Base-by-base conservation (phyloP, 2,888 invertebrate genomes). In the Macaria notata region DNA sequence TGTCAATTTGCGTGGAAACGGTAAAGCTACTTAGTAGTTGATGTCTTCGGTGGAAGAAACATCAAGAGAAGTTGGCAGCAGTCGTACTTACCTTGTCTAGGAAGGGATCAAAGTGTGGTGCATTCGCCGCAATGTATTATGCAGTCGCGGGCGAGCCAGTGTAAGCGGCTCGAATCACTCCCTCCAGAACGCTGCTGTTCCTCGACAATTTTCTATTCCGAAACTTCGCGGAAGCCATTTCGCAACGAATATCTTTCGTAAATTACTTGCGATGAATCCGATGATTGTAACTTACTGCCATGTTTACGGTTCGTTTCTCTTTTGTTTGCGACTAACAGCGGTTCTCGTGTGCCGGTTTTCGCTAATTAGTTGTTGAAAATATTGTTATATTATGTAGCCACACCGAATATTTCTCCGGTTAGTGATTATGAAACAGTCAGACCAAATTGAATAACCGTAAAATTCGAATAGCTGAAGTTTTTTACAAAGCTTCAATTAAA, bases 121-220 rank as follows among this genome's bases (percentile, higher is more conserved):
- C 91, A 90, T 88, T 88, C 88, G 75, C 83, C 77, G 84, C 84
- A 81, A 90, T 91, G 88, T 89, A 88, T 91, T 90, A 91, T 91
- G 91, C 91, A 91, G 88, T 83, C 79, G 69, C 78, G 70, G 74
- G 69, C 81, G 76, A 77, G 81, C 77, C 78, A 73, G 76, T 83
- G 82, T 87, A 86, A 87, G 87, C 88, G 83, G 83, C 87, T 86
- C 84, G 78, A 86, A 84, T 84, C 87, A 83, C 87, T 85, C 78
- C 75, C 70, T 64, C 75, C 71, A 83, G 84, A 81, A 82, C 71
- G 76, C 73, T 76, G 75, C 79, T 79, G 77, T 83, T 80, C 75
- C 78, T 75, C 72, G 76, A 74, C 79, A 83, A 85, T 81, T 80
- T 83, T 83, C 78, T 76, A 83, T 84, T 85, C 78, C 69, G 71